phyloP scores from a whole-genome alignment of 2,113 vertebrate genomes.

The Zosterops pallidus region DNA sequence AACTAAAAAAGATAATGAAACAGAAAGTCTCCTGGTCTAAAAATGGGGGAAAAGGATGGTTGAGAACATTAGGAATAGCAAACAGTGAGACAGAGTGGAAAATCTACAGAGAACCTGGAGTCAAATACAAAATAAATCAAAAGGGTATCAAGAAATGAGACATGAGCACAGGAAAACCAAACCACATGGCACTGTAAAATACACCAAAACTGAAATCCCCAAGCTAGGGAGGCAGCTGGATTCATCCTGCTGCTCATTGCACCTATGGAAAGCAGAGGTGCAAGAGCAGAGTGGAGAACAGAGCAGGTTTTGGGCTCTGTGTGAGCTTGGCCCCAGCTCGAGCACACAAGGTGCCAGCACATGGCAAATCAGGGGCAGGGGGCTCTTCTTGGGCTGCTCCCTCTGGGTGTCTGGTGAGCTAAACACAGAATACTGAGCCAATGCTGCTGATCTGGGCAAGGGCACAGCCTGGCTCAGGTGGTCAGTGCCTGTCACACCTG shows the following conservation, averaged over 20 bases:
- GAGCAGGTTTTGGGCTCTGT: not conserved
- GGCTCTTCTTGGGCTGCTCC: not conserved
- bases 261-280: not conserved
- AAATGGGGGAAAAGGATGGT: not conserved
- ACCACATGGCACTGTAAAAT: not conserved
- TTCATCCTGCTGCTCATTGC: not conserved
- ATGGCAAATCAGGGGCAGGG: not conserved
- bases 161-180: not conserved
- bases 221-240: not conserved
- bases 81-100: not conserved
- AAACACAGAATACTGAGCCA: not conserved
- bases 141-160: not conserved
- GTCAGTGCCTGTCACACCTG: not conserved
- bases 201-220: not conserved
- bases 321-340: not conserved
- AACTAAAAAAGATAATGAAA: not conserved
- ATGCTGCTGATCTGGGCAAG: not conserved
- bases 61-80: not conserved
- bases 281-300: rapidly evolving
- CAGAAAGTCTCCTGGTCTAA: not conserved
- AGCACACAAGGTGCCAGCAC: not conserved
- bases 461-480: not conserved
- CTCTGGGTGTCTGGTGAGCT: not conserved
- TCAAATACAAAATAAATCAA: not conserved
- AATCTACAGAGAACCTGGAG: not conserved